A percentile compares a stretch with the other conserved stretches of the same genome.
phyloP scores from a whole-genome alignment of 2,797 vertebrate genomes.

The Helarctos malayanus region DNA sequence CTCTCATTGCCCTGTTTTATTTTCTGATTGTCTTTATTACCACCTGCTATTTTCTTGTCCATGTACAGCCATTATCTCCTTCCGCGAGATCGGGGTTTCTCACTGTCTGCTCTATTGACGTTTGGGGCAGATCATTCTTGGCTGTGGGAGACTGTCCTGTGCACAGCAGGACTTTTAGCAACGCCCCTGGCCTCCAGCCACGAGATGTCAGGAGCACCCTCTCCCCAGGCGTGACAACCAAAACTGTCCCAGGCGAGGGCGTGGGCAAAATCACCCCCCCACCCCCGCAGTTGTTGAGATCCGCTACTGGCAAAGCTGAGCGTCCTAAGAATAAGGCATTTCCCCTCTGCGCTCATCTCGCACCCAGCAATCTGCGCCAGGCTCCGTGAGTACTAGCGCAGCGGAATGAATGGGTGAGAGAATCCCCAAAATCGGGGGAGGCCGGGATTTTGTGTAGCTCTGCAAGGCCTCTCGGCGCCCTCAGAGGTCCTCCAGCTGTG shows the following conservation, averaged over 20 bases:
- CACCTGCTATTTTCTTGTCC: background rate
- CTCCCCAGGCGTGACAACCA: background rate
- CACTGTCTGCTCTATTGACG: background rate
- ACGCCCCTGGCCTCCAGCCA: accelerated
- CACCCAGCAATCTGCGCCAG: background rate
- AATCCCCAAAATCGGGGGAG: background rate
- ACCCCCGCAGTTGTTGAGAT: accelerated
- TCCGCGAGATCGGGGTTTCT: background rate
- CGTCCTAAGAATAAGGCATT: accelerated
- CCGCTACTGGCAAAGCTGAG: background rate
- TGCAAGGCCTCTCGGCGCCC: background rate
- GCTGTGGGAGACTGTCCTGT: background rate
- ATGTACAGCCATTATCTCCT: background rate
- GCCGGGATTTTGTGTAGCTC: background rate
- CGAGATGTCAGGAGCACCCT: accelerated
- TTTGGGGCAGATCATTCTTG: background rate
- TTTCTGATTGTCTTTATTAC: background rate
- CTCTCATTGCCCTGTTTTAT: background rate
- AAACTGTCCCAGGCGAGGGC: background rate
- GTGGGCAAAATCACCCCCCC: background rate
- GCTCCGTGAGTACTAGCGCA: accelerated
- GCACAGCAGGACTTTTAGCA: background rate
- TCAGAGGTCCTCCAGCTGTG: accelerated
- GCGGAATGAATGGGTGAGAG: background rate
- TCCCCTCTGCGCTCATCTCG: background rate